Evolutionary conservation across 2,888 invertebrate species (phyloP).

Genomic region (Eugnorisma glareosa): DNA sequence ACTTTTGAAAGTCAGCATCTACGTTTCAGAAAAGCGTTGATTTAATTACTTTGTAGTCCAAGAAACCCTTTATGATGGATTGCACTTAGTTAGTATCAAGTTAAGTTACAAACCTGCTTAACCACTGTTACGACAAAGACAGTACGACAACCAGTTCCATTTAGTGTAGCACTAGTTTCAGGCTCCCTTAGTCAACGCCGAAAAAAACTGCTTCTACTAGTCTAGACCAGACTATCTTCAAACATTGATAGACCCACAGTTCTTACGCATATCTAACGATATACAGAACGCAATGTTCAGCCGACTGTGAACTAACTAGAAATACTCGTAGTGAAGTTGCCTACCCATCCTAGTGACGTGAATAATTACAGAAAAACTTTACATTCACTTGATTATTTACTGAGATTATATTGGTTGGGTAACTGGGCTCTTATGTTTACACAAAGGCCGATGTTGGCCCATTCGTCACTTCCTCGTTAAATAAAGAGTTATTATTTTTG

Average conservation of each 20-base stretch:
- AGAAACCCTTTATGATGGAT: not conserved
- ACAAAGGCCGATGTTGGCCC: conserved; percentile 37
- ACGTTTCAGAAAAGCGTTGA: not conserved
- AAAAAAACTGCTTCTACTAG: not conserved
- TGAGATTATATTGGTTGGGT: conserved; percentile 51
- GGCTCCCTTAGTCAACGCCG: conserved; percentile 26
- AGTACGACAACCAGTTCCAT: not conserved
- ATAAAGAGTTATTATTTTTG: conserved; percentile 7
- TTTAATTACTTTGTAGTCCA: not conserved
- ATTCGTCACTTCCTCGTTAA: conserved; percentile 27
- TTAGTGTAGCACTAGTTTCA: conserved; percentile 1
- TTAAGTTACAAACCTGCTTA: not conserved
- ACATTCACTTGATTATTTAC: conserved; percentile 54
- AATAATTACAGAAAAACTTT: conserved; percentile 52
- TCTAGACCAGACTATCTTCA: not conserved
- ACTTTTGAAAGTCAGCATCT: not conserved
- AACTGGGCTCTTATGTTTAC: conserved; percentile 31
- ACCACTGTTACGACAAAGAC: conserved; percentile 1
- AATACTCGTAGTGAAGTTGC: conserved; percentile 63
- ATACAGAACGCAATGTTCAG: conserved; percentile 25
- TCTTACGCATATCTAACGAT: conserved; percentile 27
- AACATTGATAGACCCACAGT: not conserved
- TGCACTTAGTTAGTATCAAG: not conserved
- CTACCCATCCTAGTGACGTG: conserved; percentile 66
- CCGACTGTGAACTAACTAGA: conserved; percentile 52